Percentiles rank a stretch among this genome's conserved stretches.
Conservation (phyloP, 2,797 vertebrate genomes). For the Spondyliosoma cantharus region DNA sequence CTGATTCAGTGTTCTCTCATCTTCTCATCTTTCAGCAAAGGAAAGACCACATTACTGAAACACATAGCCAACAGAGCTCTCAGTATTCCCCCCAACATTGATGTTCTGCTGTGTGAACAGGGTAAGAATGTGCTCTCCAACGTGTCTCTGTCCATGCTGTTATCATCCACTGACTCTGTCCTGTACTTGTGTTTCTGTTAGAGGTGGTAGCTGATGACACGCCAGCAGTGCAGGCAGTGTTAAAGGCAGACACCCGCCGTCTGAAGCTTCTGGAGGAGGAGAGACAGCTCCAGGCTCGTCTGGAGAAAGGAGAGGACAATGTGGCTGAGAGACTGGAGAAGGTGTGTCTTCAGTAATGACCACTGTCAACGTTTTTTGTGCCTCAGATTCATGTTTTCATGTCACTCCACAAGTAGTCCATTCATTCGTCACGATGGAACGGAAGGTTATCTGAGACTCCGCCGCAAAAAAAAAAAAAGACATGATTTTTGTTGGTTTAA, state of each 20-base stretch:
- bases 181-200: slow-evolving; percentile 37
- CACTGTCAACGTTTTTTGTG: no score
- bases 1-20: background rate
- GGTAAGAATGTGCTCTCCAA: slow-evolving; percentile 74
- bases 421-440: no score
- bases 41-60: slow-evolving; percentile 94
- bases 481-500: no score
- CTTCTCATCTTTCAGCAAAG: slow-evolving; percentile 84
- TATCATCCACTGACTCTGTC: background rate
- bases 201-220: slow-evolving; percentile 94
- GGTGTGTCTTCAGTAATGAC: no score
- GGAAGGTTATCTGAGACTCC: no score
- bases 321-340: slow-evolving; percentile 89
- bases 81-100: slow-evolving; percentile 95
- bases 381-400: no score
- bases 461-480: no score
- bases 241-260: slow-evolving; percentile 91
- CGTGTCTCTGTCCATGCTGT: background rate
- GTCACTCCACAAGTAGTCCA: no score
- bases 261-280: slow-evolving; percentile 92
- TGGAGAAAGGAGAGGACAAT: slow-evolving; percentile 91
- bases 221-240: slow-evolving; percentile 91
- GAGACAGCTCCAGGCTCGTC: slow-evolving; percentile 84
- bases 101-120: slow-evolving; percentile 94
- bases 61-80: slow-evolving; percentile 93